A percentile compares a stretch with the other conserved stretches of the same genome.
Conservation (phyloP, 2,888 invertebrate species). For the Crematogaster levior region DNA sequence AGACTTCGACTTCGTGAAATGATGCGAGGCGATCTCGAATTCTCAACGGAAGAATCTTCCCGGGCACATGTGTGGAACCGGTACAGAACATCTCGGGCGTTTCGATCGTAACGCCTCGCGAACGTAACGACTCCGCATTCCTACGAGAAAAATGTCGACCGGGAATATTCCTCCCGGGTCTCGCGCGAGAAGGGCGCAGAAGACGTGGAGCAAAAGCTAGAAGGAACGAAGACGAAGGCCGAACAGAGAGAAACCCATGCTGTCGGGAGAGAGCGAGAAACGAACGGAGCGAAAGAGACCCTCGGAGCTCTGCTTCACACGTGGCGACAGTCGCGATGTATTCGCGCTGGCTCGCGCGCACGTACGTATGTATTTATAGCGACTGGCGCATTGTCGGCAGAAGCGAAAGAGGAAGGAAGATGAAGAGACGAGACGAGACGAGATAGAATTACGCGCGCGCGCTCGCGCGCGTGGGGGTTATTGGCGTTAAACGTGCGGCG, state of each 20-base stretch:
- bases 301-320: constrained; percentile 80
- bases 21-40: constrained; percentile 68
- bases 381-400: constrained; percentile 73
- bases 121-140: constrained; percentile 78
- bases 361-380: constrained; percentile 81
- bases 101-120: constrained; percentile 77
- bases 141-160: constrained; percentile 77
- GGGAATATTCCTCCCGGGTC: constrained; percentile 68
- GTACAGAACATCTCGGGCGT: constrained; percentile 75
- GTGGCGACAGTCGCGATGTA: constrained; percentile 79
- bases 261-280: constrained; percentile 5
- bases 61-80: constrained; percentile 66
- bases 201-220: constrained; percentile 48
- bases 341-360: constrained; percentile 64
- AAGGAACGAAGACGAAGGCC: constrained; percentile 32
- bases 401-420: constrained; percentile 43
- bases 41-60: constrained; percentile 49
- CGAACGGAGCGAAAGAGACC: constrained; percentile 56
- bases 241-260: constrained; percentile 9
- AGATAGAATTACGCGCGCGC: constrained; percentile 34
- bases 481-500: constrained; percentile 26
- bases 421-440: constrained; percentile 52
- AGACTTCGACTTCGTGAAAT: constrained; percentile 55
- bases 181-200: constrained; percentile 58
- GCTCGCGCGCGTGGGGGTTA: constrained; percentile 40